Percentiles rank a stretch among this genome's conserved stretches.
phyloP scores from a whole-genome alignment of 2,888 invertebrate species.

The Seira musarum region DNA sequence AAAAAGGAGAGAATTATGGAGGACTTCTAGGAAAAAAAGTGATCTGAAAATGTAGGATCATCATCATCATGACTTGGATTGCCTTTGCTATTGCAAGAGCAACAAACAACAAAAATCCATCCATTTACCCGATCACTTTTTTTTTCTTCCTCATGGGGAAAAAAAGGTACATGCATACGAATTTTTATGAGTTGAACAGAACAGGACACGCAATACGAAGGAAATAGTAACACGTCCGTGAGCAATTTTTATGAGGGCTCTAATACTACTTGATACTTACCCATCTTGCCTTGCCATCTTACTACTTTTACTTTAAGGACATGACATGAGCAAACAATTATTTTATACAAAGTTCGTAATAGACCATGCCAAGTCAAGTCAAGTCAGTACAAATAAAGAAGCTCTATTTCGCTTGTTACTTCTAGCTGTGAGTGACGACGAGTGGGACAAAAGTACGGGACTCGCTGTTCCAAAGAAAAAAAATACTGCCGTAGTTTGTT shows the following conservation, averaged over 20 bases:
- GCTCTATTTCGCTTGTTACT: constrained; percentile 38
- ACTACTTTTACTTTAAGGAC: too few species aligned
- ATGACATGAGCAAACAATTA: constrained; percentile 10
- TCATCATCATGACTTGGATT: constrained; percentile 8
- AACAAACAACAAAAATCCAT: constrained; percentile 37
- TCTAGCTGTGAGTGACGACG: constrained; percentile 26
- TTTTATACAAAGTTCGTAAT: constrained; percentile 40
- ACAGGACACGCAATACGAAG: constrained; percentile 32
- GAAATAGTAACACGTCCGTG: constrained; percentile 19
- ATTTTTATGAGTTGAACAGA: constrained; percentile 41
- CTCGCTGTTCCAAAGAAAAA: constrained; percentile 25
- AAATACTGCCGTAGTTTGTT: too few species aligned
- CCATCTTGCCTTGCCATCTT: too few species aligned
- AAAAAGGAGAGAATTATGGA: constrained; percentile 47
- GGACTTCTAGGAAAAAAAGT: constrained; percentile 56
- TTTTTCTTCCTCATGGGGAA: constrained; percentile 32
- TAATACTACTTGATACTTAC: not conserved
- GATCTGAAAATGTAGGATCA: constrained; percentile 51
- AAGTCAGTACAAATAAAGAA: constrained; percentile 36
- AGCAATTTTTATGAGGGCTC: not conserved
- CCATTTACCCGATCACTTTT: constrained; percentile 21
- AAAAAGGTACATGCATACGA: constrained; percentile 25
- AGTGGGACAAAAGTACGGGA: constrained; percentile 30
- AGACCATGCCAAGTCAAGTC: not conserved
- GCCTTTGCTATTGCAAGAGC: too few species aligned